These are phyloP conservation scores for Mormyrus proboscirostris DNA, from an alignment of 2,797 vertebrate species.

Conservation along the genomic window DNA sequence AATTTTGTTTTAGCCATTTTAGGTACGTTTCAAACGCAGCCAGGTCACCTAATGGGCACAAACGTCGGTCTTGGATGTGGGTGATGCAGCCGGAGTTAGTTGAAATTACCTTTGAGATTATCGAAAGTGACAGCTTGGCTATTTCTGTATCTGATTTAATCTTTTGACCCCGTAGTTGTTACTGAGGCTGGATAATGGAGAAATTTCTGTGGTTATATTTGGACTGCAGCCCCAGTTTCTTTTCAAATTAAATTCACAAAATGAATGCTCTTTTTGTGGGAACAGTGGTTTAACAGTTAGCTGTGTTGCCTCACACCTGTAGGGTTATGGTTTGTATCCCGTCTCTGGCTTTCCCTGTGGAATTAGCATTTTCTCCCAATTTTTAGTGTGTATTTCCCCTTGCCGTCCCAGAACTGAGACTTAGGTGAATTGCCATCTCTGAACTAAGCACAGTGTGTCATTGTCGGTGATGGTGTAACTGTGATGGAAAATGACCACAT, in stretches of 20 bases:
- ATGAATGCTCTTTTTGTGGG: background rate
- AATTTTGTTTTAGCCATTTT: background rate
- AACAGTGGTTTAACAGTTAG: background rate
- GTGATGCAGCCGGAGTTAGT: slow-evolving; percentile 1
- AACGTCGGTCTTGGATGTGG: background rate
- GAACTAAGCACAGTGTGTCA: background rate
- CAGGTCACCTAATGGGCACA: slow-evolving; percentile 7
- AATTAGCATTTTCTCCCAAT: background rate
- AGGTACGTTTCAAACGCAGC: background rate
- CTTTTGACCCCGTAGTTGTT: background rate
- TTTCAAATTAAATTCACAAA: background rate
- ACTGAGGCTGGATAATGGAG: background rate
- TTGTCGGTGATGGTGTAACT: background rate
- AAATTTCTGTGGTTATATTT: slow-evolving; percentile 13
- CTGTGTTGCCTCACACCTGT: background rate
- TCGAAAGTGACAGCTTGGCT: slow-evolving; percentile 1
- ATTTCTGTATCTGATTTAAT: background rate
- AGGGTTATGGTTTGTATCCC: background rate
- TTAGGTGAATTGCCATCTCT: background rate
- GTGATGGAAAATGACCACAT: background rate
- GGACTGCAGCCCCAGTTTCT: background rate
- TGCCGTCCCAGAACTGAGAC: background rate
- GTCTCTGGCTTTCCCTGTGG: background rate
- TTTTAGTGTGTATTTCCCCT: background rate
- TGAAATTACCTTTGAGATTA: slow-evolving; percentile 11